phyloP scores from a whole-genome alignment of 1,140 invertebrate species.

The Formica exsecta region DNA sequence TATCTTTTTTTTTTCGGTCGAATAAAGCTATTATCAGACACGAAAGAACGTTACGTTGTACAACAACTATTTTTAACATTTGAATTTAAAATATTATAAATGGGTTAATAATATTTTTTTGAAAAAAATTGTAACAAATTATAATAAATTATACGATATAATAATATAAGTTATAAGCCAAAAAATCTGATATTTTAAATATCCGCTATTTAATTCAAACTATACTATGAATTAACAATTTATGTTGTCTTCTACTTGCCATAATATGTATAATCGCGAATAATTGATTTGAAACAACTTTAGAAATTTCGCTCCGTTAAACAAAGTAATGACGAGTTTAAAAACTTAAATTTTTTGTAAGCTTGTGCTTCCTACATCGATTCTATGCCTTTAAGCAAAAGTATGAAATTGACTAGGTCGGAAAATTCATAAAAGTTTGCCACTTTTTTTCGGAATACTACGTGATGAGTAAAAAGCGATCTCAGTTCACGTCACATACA shows the following conservation, averaged over 20 bases:
- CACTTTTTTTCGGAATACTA: conserved; percentile 32
- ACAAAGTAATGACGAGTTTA: background rate
- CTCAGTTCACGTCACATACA: conserved; percentile 30
- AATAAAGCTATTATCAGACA: background rate
- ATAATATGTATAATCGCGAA: background rate
- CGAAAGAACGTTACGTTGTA: background rate
- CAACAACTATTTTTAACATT: background rate
- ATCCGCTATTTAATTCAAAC: background rate
- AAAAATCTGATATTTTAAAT: background rate
- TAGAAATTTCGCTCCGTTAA: conserved; percentile 1
- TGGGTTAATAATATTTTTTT: background rate
- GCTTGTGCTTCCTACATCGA: conserved; percentile 15
- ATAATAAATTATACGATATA: background rate
- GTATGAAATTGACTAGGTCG: conserved; percentile 37
- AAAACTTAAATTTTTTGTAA: conserved; percentile 10
- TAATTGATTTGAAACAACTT: conserved; percentile 14
- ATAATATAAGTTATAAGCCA: too few species aligned
- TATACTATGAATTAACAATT: background rate
- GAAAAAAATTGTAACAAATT: background rate
- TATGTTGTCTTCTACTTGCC: background rate
- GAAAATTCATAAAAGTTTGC: conserved; percentile 54
- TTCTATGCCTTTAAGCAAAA: conserved; percentile 40
- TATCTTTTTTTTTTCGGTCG: conserved; percentile 20
- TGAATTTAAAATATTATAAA: background rate
- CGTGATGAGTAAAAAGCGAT: conserved; percentile 23